Evolutionary conservation across 2,888 invertebrate species (phyloP), one percentile per base, ranked within the genome.

Genomic region (Bellardia pandia): DNA sequence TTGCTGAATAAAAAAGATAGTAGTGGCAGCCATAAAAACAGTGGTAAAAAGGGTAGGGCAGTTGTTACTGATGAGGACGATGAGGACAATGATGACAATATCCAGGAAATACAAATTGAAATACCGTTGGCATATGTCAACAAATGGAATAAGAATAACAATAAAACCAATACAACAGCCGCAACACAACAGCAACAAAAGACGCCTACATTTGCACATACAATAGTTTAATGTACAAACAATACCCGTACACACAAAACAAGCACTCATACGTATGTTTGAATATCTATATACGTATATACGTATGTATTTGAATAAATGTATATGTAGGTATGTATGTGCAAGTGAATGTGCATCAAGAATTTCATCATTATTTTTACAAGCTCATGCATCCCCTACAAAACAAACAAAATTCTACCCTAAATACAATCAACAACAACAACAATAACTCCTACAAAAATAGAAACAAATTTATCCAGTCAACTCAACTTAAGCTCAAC

Each of bases 81-180:
- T 16, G 80, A 86, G 48, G 78, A 88, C 23, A 89, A 89, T 45
- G 89, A 90, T 82, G 92, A 92, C 60, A 92, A 91, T 89, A 89
- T 91, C 74, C 92, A 92, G 79, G 92, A 92, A 90, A 92, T 92
- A 81, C 92, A 92, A 89, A 92, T 92, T 85, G 92, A 92, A 89
- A 92, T 92, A 89, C 92, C 92, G 80, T 90, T 92, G 91, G 92
- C 91, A 86, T 92, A 92, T 85, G 91, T 92, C 80, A 92, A 91
- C 88, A 92, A 92, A 91, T 92, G 92, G 92, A 89, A 92, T 60
- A 92, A 92, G 82, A 92, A 92, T 85, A 92, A 92, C 86, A 92
- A 91, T 80, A 92, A 91, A 86, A 80, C 60, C 33, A 88, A 89
- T 90, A 69, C 85, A 72, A 37, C 86, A 33, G 42, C 60, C 68